Evolutionary conservation across 2,797 vertebrate species (phyloP), one percentile per base, ranked within the genome.

Genomic region (Amniataba percoides): DNA sequence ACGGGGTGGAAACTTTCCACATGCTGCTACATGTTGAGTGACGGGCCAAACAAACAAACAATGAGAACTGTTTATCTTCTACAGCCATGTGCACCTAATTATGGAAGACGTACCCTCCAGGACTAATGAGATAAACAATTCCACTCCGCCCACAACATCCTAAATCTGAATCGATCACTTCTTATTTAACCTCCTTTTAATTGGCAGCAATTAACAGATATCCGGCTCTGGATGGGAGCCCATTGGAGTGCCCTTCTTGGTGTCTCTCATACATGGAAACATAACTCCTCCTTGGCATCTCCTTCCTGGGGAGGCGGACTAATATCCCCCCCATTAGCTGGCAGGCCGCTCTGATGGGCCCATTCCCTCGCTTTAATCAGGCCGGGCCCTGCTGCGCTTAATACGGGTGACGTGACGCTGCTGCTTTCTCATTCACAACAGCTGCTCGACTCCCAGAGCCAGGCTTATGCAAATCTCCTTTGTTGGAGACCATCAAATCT

Each of bases 401-500:
- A 90, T 88, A 81, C 92, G 88, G 65, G 85, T 88, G 92, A 95
- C 87, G 88, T 91, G 93, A 92, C 81, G 91, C 93, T 80, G 90
- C 90, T 81, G 90, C 89, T 92, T 89, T 94, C 92, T 94, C 92
- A 94, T 95, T 93, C 93, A 94, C 93, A 95, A 93, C 94, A 95
- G 95, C 94, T 95, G 95, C 94, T 92, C 83, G 48, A 87, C 93
- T 95, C 94, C 93, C 92, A 94, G 88, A 92, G 90, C 89, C 89
- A 78, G 90, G 93, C 92, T 95, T 94, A 95, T 95, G 95, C 93
- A 94, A 95, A 95, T 95, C 87, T 90, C 88, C 88, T 95, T 95
- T 95, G 93, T 95, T 93, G 90, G 91, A 93, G 88, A 86, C 87
- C 91, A 90, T 94, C 90, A 90, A 91, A 93, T 93, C 83, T 90